A percentile compares a stretch with the other conserved stretches of the same genome.
Conservation (phyloP, 1,140 invertebrate genomes). For the Trichogramma pretiosum region DNA sequence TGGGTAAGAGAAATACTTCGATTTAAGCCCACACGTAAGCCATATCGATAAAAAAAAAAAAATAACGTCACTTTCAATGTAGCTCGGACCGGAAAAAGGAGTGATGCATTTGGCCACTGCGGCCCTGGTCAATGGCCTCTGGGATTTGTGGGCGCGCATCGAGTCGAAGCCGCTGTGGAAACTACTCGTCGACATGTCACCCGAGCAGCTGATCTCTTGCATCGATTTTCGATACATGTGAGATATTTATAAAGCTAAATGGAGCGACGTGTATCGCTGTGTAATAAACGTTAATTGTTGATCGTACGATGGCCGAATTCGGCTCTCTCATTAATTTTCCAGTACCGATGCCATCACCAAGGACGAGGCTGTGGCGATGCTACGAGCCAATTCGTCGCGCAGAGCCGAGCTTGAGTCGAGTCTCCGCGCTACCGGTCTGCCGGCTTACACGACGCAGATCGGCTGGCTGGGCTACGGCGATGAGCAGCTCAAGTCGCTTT, state of each 20-base stretch:
- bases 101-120: conserved; percentile 81
- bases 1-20: conserved; percentile 55
- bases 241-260: too few species aligned
- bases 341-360: conserved; percentile 74
- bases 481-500: conserved; percentile 58
- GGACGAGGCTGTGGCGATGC: conserved; percentile 68
- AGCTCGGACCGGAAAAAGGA: conserved; percentile 89
- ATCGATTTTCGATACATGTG: conserved; percentile 83
- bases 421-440: conserved; percentile 58
- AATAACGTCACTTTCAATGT: not conserved
- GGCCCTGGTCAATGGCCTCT: conserved; percentile 79
- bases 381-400: conserved; percentile 50
- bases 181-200: conserved; percentile 70
- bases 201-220: conserved; percentile 70
- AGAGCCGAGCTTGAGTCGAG: conserved; percentile 53
- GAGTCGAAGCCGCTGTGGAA: conserved; percentile 83
- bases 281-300: too few species aligned
- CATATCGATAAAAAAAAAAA: conserved; percentile 1
- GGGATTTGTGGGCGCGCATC: conserved; percentile 83
- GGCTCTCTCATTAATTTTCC: conserved; percentile 25
- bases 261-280: too few species aligned
- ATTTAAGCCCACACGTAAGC: not conserved
- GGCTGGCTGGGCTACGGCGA: conserved; percentile 76
- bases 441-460: conserved; percentile 71
- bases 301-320: too few species aligned